Evolutionary conservation across 1,140 invertebrate species (phyloP).

Genomic region (Leptonema lineaticorne): DNA sequence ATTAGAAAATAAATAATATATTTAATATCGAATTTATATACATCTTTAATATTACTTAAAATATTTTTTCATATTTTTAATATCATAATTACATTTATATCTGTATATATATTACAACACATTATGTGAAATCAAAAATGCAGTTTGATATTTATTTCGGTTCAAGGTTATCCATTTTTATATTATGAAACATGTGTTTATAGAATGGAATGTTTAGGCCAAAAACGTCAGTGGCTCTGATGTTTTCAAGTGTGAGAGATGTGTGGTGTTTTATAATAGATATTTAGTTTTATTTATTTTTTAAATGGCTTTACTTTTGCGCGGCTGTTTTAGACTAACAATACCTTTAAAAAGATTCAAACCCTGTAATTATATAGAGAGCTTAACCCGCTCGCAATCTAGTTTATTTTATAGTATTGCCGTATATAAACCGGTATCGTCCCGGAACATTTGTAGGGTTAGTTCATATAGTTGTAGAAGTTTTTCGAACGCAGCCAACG

Average conservation of each 20-base stretch:
- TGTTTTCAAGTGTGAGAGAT: not conserved
- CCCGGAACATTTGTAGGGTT: not conserved
- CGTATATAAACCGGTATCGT: not conserved
- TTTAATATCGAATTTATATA: not conserved
- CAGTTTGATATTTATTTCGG: too few species aligned
- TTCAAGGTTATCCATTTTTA: too few species aligned
- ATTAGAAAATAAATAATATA: not conserved
- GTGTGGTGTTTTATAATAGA: not conserved
- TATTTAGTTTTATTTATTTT: not conserved
- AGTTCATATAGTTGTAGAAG: not conserved
- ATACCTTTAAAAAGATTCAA: not conserved
- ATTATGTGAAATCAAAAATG: too few species aligned
- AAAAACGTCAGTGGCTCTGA: not conserved
- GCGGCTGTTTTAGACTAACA: not conserved
- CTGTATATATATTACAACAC: too few species aligned
- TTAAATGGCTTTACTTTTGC: constrained; percentile 20
- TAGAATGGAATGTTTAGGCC: not conserved
- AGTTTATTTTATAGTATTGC: not conserved
- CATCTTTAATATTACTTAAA: not conserved
- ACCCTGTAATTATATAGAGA: not conserved
- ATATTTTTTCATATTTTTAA: too few species aligned
- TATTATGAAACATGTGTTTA: not conserved
- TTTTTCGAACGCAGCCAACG: constrained; percentile 5
- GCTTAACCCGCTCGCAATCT: not conserved
- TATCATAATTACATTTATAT: too few species aligned